Evolutionary conservation across 1,140 invertebrate species (phyloP), one percentile per base, ranked within the genome.

Genomic region (Pteromalus puparum): DNA sequence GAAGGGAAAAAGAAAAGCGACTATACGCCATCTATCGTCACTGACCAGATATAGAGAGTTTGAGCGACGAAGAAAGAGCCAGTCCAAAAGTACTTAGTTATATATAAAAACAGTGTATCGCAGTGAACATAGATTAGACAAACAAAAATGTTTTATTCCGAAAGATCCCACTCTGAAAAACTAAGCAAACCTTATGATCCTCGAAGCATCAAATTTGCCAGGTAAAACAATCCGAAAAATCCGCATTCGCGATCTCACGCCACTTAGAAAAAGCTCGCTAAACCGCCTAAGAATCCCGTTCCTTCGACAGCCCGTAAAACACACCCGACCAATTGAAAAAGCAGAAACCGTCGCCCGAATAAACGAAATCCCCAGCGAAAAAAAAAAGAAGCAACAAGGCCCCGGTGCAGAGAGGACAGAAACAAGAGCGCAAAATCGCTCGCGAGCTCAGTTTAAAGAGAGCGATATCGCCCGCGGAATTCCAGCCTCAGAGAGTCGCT

Each of bases 391-490:
- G 67, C 1, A 70, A 28, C 61, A 68, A 67, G 34, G 24, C 34
- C 24, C 24, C 77, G 21, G 30, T 1, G 61, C 28, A 79, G 30
- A 79, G 30, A 68, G 13, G 42, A 70, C 67, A n/a, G 24, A 18
- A 72, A 73, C 24, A 81, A 21, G 42, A 81, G 21, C 18, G 61
- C 15, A 48, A 70, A 46, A 68, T 46, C 67, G 28, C n/a, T 4
- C 61, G 61, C 61, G n/a, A 21, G n/a, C 67, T 26, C 67, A 10
- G 67, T 28, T 70, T 68, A 67, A 67, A 61, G 18, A 72, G 78
- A 46, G 67, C 65, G 78, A 80, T 68, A 68, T 80, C 28, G 28
- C 12, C 21, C n/a, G 46, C n/a, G 38, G 78, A 80, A 53, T 76
- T 76, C 74, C 30, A 61, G n/a, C 4, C 18, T 61, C 53, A 7